A percentile compares a stretch with the other conserved stretches of the same genome.
Evolutionary conservation across 2,888 invertebrate species (phyloP).

Genomic region (Drosophila barbarae): DNA sequence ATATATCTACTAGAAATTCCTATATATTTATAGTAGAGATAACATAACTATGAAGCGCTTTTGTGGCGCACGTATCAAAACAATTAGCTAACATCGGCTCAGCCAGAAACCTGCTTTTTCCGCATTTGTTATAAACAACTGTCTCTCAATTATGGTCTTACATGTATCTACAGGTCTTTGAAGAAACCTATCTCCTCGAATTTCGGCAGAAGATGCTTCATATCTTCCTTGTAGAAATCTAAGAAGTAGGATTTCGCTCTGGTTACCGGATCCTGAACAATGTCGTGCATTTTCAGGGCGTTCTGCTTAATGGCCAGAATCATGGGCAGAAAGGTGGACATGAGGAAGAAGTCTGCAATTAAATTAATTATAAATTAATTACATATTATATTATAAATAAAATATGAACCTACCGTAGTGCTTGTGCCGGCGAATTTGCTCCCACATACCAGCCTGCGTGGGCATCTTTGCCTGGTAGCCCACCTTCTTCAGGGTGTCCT

Average conservation of each 20-base stretch:
- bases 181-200: slow-evolving; percentile 28
- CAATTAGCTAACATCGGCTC: slow-evolving; percentile 1
- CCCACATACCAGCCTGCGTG: slow-evolving; percentile 53
- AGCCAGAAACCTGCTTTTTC: slow-evolving; percentile 4
- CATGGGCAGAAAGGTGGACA: slow-evolving; percentile 22
- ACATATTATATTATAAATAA: background rate
- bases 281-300: background rate
- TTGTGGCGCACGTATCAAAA: background rate
- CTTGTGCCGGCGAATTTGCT: slow-evolving; percentile 42
- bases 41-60: background rate
- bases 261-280: slow-evolving; percentile 2
- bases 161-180: slow-evolving; percentile 3
- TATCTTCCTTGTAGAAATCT: background rate
- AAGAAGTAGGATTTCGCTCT: slow-evolving; percentile 6
- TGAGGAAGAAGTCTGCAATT: slow-evolving; percentile 21
- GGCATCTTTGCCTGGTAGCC: slow-evolving; percentile 54
- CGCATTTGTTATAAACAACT: background rate
- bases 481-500: slow-evolving; percentile 46
- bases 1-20: background rate
- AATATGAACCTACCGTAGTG: slow-evolving; percentile 8
- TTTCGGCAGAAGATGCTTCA: slow-evolving; percentile 5
- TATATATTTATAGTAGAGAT: background rate
- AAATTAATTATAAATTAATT: background rate
- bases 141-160: background rate
- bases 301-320: slow-evolving; percentile 3